Percentiles rank a stretch among this genome's conserved stretches.
These are phyloP conservation scores for Fukomys damarensis DNA, from an alignment of 2,113 vertebrate species.

Conservation along the genomic window DNA sequence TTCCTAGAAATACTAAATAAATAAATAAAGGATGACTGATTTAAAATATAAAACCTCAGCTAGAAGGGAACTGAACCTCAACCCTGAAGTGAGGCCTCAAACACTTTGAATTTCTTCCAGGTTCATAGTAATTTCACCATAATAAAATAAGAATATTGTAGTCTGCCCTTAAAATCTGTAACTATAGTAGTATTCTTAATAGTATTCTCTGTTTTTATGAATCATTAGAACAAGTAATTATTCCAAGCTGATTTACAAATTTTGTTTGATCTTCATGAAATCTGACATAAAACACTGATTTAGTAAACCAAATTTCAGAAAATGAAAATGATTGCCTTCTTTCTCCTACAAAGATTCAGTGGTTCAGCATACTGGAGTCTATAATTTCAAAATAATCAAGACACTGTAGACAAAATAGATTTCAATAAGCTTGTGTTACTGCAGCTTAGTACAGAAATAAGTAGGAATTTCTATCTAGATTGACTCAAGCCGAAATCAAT, in stretches of 20 bases:
- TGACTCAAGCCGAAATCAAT: conserved; percentile 68
- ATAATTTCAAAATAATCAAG: conserved; percentile 68
- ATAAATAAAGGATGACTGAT: conserved; percentile 78
- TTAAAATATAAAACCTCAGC: conserved; percentile 68
- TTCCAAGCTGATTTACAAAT: not conserved
- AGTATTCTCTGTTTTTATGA: conserved; percentile 35
- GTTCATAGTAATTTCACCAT: conserved; percentile 32
- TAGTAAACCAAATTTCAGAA: conserved; percentile 43
- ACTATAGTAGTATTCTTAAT: not conserved
- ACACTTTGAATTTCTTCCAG: conserved; percentile 72
- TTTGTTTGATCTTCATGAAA: not conserved
- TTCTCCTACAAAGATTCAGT: conserved; percentile 21
- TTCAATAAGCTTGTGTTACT: conserved; percentile 50
- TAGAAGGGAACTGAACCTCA: conserved; percentile 76
- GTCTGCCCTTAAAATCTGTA: not conserved
- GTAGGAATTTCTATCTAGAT: conserved; percentile 54
- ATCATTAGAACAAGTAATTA: not conserved
- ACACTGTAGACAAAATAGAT: conserved; percentile 40
- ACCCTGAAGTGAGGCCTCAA: conserved; percentile 64
- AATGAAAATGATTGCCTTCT: not conserved
- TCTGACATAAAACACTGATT: not conserved
- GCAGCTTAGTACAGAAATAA: conserved; percentile 52
- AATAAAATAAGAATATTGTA: conserved; percentile 49
- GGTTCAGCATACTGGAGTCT: conserved; percentile 12
- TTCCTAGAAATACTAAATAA: conserved; percentile 79